Conservation (phyloP, 1,140 invertebrate species). For the Drosophila teissieri region DNA sequence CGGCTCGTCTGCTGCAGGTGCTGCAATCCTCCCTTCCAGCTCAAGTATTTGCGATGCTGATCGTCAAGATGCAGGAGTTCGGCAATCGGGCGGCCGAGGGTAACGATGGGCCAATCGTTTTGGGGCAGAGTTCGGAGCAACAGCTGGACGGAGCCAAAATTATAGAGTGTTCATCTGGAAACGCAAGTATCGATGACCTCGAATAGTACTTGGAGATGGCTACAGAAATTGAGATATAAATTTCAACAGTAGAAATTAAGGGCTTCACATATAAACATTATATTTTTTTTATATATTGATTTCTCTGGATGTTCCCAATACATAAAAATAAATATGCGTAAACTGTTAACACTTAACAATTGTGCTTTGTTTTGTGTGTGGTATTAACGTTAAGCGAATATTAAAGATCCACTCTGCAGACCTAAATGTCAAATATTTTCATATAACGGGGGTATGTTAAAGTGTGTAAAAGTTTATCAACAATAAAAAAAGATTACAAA, state of each 20-base stretch:
- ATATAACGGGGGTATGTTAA: conserved; percentile 14
- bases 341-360: conserved; percentile 42
- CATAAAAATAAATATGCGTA: conserved; percentile 56
- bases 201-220: conserved; percentile 67
- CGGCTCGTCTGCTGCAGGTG: conserved; percentile 94
- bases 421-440: conserved; percentile 10
- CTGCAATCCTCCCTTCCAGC: conserved; percentile 97
- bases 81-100: conserved; percentile 71
- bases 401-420: conserved; percentile 11
- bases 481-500: conserved; percentile 12
- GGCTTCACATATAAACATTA: conserved; percentile 51
- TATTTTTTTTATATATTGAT: conserved; percentile 57
- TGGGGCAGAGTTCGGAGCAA: conserved; percentile 36
- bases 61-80: conserved; percentile 92
- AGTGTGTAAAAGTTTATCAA: conserved; percentile 7
- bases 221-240: conserved; percentile 51
- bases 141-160: conserved; percentile 53
- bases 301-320: conserved; percentile 52
- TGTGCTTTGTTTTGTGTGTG: conserved; percentile 23
- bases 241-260: conserved; percentile 66
- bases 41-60: conserved; percentile 94
- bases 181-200: conserved; percentile 71
- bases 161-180: conserved; percentile 61
- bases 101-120: conserved; percentile 51
- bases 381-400: conserved; percentile 15